Base-by-base conservation (phyloP, 1,140 invertebrate species). In the Drosophila sp. region DNA sequence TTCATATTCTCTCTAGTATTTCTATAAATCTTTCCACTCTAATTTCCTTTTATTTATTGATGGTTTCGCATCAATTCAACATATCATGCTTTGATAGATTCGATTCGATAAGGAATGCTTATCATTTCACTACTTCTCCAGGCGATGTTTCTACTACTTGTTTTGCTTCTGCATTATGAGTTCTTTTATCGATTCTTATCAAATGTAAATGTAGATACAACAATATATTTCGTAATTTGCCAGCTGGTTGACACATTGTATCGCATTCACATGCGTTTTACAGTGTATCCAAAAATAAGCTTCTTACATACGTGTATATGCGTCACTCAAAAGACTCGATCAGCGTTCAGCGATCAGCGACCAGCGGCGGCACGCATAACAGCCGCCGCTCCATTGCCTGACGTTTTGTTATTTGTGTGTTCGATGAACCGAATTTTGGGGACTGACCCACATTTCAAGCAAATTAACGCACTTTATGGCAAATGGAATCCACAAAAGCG, bases 391-490 rank as follows among this genome's bases (percentile, higher is more conserved):
- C 32, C 23, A 69, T 29, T 33, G 38, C 69, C 64, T 27, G 32
- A 66, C 44, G 64, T 35, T 65, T 65, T 70, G 79, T 89, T 84
- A 72, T 84, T 89, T 84, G 76, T 89, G 84, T 89, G 80, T 89
- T 90, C 85, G 84, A 89, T 89, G 84, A 89, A 89, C 84, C 84
- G 84, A 84, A 80, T 80, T 87, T 79, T 54, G 54, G 78, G 72
- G 64, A 70, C 70, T 89, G 84, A 89, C 84, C 84, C 74, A 89
- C 84, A 89, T 89, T 89, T 90, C 70, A 57, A 72, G 70, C 66
- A 71, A 83, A 87, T 80, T 87, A 75, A 89, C 84, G 80, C 80
- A 89, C 84, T 90, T 84, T 84, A 89, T 78, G 77, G 74, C 84
- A 68, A 89, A 89, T 84, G 85, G 84, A 76, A 89, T 80, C 77